Evolutionary conservation across 1,140 invertebrate genomes (phyloP), one percentile per base, ranked within the genome.

Genomic region (Probaryconus sp.): DNA sequence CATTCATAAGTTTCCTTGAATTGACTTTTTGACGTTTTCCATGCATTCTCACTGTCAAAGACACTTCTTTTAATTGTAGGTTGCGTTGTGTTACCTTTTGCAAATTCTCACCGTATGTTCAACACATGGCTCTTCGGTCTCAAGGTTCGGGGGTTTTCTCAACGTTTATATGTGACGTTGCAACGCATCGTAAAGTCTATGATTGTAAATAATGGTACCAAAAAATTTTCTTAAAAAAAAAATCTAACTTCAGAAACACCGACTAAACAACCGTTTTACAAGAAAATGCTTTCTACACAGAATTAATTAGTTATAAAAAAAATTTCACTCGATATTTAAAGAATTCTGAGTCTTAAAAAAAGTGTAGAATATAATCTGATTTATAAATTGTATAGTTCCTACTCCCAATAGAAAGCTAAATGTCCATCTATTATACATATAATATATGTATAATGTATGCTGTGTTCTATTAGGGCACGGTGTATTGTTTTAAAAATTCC

Each of bases 11-110:
- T 16, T 48, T 48, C 10, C 9, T 33, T n/a, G 11, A 17, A 31
- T 1, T 21, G 24, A 24, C 16, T 31, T 56, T 42, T 42, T 30
- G 40, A 20, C 37, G n/a, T 26, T 70, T 55, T 37, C 31, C 31
- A 10, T 31, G 9, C 26, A 20, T 69, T 47, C 37, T 1, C 5
- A 14, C 26, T 24, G 48, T 48, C 24, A 17, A 38, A 56, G n/a
- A 1, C 11, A 42, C 14, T 20, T 16, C 33, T 43, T 63, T 61
- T 53, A 61, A 55, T 73, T 53, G 43, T 13, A 26, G 30, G 17
- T 47, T 63, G 21, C 53, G 24, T 63, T 5, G 35, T 58, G 48
- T 63, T 60, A 75, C 72, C 72, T 75, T 58, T 75, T 40, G 53
- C 50, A 35, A 51, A 69, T 69, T 64, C 20, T 10, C 11, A 47